These are phyloP conservation scores for Patagioenas fasciata DNA, from an alignment of 2,113 vertebrate species.

Conservation along the genomic window DNA sequence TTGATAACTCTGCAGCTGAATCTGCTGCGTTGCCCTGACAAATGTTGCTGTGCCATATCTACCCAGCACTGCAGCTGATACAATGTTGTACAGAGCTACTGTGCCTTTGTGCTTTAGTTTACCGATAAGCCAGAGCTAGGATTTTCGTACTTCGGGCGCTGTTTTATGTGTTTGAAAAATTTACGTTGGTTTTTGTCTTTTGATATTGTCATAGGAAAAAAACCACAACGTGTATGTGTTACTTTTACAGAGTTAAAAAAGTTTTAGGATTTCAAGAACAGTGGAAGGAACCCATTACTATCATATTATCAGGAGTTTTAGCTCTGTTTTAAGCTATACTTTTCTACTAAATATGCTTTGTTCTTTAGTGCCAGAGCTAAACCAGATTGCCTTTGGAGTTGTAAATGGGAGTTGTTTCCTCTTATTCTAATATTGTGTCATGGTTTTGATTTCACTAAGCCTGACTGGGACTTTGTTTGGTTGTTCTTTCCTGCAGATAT, in stretches of 20 bases:
- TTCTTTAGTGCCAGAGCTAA: neutral
- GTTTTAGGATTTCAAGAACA: neutral
- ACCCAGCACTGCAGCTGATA: neutral
- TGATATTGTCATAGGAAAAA: neutral
- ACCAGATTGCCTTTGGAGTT: neutral
- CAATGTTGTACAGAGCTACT: fast-evolving
- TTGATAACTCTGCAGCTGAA: neutral
- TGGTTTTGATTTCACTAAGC: neutral
- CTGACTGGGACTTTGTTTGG: neutral
- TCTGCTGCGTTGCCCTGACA: neutral
- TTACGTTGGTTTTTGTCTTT: neutral
- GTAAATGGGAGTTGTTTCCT: neutral
- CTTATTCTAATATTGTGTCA: neutral
- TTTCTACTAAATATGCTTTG: neutral
- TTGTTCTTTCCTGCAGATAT: conserved; percentile 81
- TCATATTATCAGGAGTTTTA: neutral
- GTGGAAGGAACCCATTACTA: neutral
- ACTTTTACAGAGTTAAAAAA: neutral
- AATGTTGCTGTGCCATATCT: fast-evolving
- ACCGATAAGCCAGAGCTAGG: neutral
- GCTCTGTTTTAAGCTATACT: neutral
- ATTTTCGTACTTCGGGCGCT: fast-evolving
- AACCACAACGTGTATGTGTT: neutral
- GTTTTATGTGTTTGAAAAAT: neutral
- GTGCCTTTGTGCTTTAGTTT: neutral